Evolutionary conservation across 2,797 vertebrate species (phyloP).

Genomic region (Enoplosus armatus): DNA sequence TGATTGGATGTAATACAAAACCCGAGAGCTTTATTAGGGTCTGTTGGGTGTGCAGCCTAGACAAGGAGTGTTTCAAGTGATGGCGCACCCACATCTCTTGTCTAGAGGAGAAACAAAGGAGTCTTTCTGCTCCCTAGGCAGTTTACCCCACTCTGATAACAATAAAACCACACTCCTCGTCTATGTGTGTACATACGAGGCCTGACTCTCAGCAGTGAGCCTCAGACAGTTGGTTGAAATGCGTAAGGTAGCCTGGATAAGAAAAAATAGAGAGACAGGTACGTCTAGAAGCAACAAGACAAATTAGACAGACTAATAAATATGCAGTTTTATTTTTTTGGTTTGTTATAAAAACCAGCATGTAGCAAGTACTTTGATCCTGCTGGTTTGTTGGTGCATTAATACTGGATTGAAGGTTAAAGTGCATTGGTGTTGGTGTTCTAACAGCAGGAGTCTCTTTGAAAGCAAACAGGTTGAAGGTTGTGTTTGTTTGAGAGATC

Average conservation of each 20-base stretch:
- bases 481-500: slow-evolving; percentile 51
- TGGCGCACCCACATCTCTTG: slow-evolving; percentile 62
- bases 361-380: neutral
- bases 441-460: slow-evolving; percentile 9
- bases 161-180: slow-evolving; percentile 44
- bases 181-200: slow-evolving; percentile 11
- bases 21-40: slow-evolving; percentile 67
- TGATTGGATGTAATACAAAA: slow-evolving; percentile 74
- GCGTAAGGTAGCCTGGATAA: neutral
- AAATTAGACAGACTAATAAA: neutral
- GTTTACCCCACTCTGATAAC: slow-evolving; percentile 50
- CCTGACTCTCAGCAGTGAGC: slow-evolving; percentile 26
- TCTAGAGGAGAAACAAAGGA: slow-evolving; percentile 75
- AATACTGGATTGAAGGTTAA: slow-evolving; percentile 26
- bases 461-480: slow-evolving; percentile 51
- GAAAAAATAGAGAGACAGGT: neutral
- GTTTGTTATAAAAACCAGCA: neutral
- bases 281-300: neutral
- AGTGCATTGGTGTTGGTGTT: slow-evolving; percentile 31
- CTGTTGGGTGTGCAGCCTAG: slow-evolving; percentile 63
- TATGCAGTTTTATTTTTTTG: neutral
- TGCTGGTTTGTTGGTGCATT: slow-evolving; percentile 13
- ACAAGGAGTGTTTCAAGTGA: slow-evolving; percentile 72
- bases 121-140: slow-evolving; percentile 60
- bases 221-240: slow-evolving; percentile 17